phyloP scores from a whole-genome alignment of 2,888 invertebrate genomes.

The Anodontia alba region DNA sequence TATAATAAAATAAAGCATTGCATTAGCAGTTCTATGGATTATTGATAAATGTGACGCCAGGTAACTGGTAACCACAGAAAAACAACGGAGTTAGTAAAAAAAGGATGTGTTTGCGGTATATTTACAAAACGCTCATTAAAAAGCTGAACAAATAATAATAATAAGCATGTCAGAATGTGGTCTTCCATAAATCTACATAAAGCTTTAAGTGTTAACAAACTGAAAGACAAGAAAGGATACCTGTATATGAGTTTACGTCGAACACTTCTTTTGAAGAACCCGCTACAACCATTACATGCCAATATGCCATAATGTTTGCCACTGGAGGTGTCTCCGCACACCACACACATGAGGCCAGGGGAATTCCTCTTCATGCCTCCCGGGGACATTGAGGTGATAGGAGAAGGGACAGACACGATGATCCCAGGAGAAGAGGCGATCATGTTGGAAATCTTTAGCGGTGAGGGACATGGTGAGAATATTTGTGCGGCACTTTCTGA shows the following conservation, averaged over 20 bases:
- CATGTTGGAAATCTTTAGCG: constrained; percentile 57
- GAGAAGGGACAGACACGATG: constrained; percentile 61
- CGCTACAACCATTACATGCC: constrained; percentile 99
- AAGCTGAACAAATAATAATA: no score
- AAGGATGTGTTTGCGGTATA: no score
- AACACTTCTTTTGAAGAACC: constrained; percentile 99
- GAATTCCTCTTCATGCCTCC: constrained; percentile 79
- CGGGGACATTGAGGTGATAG: constrained; percentile 43
- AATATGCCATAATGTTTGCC: constrained; percentile 99
- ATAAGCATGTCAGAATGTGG: no score
- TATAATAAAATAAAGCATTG: no score
- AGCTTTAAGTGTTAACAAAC: no score
- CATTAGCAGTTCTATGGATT: no score
- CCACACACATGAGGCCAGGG: constrained; percentile 93
- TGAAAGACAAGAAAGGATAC: no score
- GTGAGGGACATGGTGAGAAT: constrained; percentile 57
- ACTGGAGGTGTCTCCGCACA: constrained; percentile 98
- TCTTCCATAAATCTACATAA: no score
- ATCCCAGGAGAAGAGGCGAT: constrained; percentile 60
- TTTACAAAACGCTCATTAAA: no score
- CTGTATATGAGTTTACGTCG: constrained; percentile 98
- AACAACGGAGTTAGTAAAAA: no score
- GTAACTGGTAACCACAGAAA: no score
- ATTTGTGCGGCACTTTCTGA: constrained; percentile 6
- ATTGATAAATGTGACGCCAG: no score